Evolutionary conservation across 1,140 invertebrate genomes (phyloP), one percentile per base, ranked within the genome.

Genomic region (Nephila pilipes): DNA sequence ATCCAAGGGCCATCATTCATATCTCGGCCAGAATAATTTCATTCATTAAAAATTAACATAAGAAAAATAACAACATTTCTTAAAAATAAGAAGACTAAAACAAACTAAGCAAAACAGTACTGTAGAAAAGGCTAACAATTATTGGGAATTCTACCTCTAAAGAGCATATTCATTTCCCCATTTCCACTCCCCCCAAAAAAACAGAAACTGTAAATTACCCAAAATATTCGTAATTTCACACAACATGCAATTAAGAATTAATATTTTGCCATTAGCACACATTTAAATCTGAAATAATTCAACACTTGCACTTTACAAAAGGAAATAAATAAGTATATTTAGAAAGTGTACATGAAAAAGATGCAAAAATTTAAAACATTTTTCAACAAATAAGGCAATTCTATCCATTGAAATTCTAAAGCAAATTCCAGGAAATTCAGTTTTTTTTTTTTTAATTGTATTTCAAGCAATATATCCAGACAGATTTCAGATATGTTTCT

Each of bases 351-450:
- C 22, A 57, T 57, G 18, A 83, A 22, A 55, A 57, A 55, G 29
- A 46, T 46, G 46, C 46, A 10, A 46, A 83, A 54, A n/a, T 55
- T 54, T 55, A 10, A 20, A 22, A 57, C 38, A 83, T 20, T n/a
- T 46, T 8, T 69, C 16, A 75, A 75, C 65, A 75, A n/a, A n/a
- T n/a, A n/a, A n/a, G 69, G 36, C 25, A 75, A 75, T 20, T 20
- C 18, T 20, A 60, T 20, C 58, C 20, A 18, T 60, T 60, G 0
- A 4, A 60, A 60, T 5, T 60, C 20, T 18, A 20, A 60, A 36
- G 69, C 32, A 12, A 75, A 75, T 75, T 75, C 69, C 69, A 75
- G 69, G 69, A 75, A 75, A 75, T 75, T 75, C 69, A 75, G 29
- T 36, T 10, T n/a, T 65, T 22, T 25, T 36, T 10, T n/a, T 65